phyloP scores from a whole-genome alignment of 92 coral and sea anemone species.

The Umimayanthus kanabou region DNA sequence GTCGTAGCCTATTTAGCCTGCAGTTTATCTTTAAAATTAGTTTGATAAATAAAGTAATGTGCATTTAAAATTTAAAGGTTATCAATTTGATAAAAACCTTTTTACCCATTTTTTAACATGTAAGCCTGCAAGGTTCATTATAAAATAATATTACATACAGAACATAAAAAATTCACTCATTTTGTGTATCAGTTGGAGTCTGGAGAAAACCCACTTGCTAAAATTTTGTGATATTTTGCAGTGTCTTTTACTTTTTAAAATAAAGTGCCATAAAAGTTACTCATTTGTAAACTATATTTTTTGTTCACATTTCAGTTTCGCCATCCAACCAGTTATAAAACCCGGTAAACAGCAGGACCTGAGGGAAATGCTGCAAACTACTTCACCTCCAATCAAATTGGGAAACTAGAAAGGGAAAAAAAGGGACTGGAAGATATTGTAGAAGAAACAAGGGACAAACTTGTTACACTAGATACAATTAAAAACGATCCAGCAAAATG shows the following conservation, averaged over 20 bases:
- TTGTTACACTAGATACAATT: constrained; percentile 11
- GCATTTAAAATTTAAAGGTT: not conserved
- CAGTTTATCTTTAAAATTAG: not conserved
- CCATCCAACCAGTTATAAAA: constrained; percentile 14
- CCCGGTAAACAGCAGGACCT: constrained; percentile 25
- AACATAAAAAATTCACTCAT: not conserved
- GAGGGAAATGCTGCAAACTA: constrained; percentile 11
- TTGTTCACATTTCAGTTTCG: no score
- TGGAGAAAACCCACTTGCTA: no score
- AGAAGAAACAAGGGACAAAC: constrained; percentile 2
- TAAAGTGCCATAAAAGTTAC: not conserved
- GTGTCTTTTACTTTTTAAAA: not conserved
- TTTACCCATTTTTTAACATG: not conserved
- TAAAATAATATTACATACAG: not conserved
- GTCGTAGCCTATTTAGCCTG: not conserved
- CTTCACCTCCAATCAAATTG: not conserved
- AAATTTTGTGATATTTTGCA: not conserved
- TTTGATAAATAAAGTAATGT: not conserved
- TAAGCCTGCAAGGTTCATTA: no score
- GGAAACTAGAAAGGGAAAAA: constrained; percentile 2
- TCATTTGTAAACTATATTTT: not conserved
- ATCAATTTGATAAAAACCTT: not conserved
- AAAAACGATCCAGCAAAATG: constrained; percentile 24
- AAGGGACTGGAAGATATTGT: constrained; percentile 9
- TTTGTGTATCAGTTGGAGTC: not conserved